Evolutionary conservation across 2,113 vertebrate species (phyloP), one percentile per base, ranked within the genome.

Genomic region (Coturnix japonica): DNA sequence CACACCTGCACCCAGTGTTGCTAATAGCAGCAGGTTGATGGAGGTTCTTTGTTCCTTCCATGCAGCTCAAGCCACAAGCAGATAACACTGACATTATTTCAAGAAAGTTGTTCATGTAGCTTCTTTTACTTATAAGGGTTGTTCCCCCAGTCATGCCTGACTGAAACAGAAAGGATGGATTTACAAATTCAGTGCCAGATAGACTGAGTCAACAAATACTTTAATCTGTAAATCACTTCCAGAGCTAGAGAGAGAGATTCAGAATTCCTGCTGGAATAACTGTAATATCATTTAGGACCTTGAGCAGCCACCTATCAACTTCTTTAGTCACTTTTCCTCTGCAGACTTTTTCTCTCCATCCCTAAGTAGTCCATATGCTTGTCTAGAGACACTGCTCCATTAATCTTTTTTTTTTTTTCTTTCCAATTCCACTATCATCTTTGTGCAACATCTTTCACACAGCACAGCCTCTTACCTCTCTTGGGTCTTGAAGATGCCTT

Each of bases 61-160:
- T 67, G 66, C 61, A 93, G 83, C 74, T 74, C 65, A 90, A 93
- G 70, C 94, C 94, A 95, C 90, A 71, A n/a, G 87, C 95, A 90
- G 83, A 78, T 94, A 94, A 85, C 78, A 75, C 30, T 96, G 95
- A 96, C 92, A 91, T 97, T 97, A 96, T 96, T 97, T 96, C 84
- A 86, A 93, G 86, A 71, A 87, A 95, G 90, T 97, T 96, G 97
- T 97, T 96, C 92, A 95, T 96, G 85, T 84, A 71, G 94, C 53
- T 92, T 92, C 90, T 95, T 96, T 88, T 91, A 85, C 93, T 95
- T 91, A 86, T 51, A 87, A 83, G 95, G 93, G 90, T 74, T 95
- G 81, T 90, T 92, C 94, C 94, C 90, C 43, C 59, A 94, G 92
- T 94, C 89, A 86, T 23, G 87, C 85, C 94, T 91, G 91, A 93